Evolutionary conservation across 2,113 vertebrate species (phyloP).

Genomic region (Rynchops niger): DNA sequence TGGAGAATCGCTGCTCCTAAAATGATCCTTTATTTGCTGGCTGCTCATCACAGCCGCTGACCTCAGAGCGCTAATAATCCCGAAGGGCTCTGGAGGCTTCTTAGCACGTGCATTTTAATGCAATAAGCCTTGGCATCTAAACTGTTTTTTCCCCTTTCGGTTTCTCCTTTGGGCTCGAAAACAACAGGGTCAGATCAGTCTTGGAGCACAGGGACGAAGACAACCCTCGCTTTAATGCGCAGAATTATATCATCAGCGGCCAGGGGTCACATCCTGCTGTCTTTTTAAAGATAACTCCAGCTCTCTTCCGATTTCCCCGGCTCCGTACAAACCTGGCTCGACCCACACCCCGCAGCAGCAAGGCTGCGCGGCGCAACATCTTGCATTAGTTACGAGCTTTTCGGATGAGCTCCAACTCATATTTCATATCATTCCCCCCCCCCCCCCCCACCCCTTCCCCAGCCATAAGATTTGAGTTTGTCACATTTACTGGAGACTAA

Average conservation of each 20-base stretch:
- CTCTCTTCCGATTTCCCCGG: background rate
- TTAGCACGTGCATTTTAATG: background rate
- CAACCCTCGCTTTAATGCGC: background rate
- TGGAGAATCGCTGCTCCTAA: accelerated
- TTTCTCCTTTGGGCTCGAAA: background rate
- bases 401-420: slow-evolving; percentile 71
- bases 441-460: background rate
- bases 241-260: background rate
- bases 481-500: slow-evolving; percentile 67
- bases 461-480: slow-evolving; percentile 44
- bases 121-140: background rate
- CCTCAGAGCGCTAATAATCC: background rate
- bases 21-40: background rate
- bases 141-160: background rate
- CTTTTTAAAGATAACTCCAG: background rate
- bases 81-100: background rate
- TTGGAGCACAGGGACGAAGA: background rate
- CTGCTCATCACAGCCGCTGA: background rate
- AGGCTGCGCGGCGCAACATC: slow-evolving; percentile 33
- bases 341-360: background rate
- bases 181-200: background rate
- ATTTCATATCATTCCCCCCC: slow-evolving; percentile 66
- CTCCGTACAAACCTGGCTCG: background rate
- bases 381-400: slow-evolving; percentile 72
- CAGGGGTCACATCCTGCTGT: slow-evolving; percentile 46